A percentile compares a stretch with the other conserved stretches of the same genome.
Conservation (phyloP, 2,797 vertebrate species). For the Cryptoprocta ferox region DNA sequence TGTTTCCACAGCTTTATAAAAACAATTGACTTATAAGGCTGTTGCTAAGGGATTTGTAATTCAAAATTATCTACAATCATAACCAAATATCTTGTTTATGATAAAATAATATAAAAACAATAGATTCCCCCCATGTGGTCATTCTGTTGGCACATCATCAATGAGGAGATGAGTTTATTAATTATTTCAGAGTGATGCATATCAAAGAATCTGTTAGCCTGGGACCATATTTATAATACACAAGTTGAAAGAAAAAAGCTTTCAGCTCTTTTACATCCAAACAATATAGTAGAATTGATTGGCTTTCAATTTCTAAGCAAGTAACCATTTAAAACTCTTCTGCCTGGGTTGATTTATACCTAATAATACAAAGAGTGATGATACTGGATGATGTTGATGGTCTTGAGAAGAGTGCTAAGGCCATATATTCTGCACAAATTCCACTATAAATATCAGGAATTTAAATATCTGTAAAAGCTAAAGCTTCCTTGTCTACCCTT, state of each 20-base stretch:
- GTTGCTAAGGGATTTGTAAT: conserved; percentile 1
- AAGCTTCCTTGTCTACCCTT: background rate
- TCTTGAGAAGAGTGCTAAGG: background rate
- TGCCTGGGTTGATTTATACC: background rate
- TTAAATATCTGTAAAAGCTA: background rate
- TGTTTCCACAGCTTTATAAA: conserved; percentile 36
- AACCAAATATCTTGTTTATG: background rate
- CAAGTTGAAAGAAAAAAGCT: background rate
- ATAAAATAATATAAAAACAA: background rate
- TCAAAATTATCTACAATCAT: background rate
- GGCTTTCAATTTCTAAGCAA: background rate
- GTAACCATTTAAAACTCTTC: background rate
- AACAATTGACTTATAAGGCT: background rate
- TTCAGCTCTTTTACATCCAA: background rate
- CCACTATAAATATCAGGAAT: background rate
- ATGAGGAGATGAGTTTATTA: background rate
- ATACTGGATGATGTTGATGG: accelerated
- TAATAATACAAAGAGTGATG: background rate
- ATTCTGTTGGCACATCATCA: background rate
- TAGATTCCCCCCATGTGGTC: background rate
- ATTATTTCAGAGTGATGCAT: background rate
- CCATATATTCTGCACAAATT: background rate
- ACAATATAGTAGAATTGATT: background rate
- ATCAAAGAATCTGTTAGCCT: background rate
- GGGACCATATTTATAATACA: background rate